Evolutionary conservation across 2,888 invertebrate species (phyloP).

Genomic region (Rhodophaea formosa): DNA sequence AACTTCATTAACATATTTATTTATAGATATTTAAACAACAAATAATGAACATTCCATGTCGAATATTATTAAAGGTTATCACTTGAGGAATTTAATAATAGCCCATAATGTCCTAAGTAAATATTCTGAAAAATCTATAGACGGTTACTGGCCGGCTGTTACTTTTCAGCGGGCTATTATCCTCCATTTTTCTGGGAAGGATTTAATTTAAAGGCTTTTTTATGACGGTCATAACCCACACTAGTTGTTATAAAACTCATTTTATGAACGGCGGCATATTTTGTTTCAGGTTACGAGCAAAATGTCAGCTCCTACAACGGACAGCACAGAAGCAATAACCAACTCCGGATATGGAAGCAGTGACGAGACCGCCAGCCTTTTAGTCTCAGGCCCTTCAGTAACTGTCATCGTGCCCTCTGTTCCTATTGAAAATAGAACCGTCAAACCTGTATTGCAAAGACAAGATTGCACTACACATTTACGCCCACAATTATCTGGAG

Average conservation of each 20-base stretch:
- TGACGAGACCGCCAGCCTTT: slow-evolving; percentile 91
- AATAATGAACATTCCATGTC: not conserved
- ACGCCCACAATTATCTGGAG: slow-evolving; percentile 85
- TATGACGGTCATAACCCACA: slow-evolving; percentile 9
- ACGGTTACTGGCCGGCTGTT: not conserved
- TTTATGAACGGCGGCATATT: slow-evolving; percentile 20
- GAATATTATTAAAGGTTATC: not conserved
- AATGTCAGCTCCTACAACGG: slow-evolving; percentile 76
- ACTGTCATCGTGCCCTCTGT: slow-evolving; percentile 74
- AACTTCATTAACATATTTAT: too few relatives aligned
- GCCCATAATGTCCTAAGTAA: not conserved
- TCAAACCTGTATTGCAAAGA: slow-evolving; percentile 91
- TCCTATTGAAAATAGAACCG: slow-evolving; percentile 73
- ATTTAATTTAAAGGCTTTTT: slow-evolving; percentile 12
- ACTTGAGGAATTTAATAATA: not conserved
- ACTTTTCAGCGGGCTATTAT: not conserved
- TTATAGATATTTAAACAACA: too few relatives aligned
- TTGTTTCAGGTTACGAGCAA: slow-evolving; percentile 61
- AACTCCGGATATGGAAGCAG: slow-evolving; percentile 87
- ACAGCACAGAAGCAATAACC: slow-evolving; percentile 78
- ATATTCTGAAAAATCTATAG: not conserved
- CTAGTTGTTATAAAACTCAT: not conserved
- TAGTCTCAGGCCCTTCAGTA: slow-evolving; percentile 84
- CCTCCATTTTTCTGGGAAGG: not conserved
- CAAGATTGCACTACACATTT: slow-evolving; percentile 92